These are phyloP conservation scores for Cantharis nigra DNA, from an alignment of 2,888 invertebrate genomes.

Conservation along the genomic window DNA sequence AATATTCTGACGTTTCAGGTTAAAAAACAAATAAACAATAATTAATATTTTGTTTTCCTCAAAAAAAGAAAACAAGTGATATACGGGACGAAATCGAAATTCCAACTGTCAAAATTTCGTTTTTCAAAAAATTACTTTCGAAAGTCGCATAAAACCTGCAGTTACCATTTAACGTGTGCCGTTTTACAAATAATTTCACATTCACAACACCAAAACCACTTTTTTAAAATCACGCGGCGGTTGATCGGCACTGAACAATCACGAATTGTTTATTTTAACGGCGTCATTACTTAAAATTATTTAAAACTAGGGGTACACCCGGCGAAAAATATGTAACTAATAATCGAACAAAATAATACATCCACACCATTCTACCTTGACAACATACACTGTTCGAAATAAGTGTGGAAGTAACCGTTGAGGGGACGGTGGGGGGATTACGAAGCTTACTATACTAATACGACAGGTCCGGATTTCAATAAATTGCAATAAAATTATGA, in stretches of 20 bases:
- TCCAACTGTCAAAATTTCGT: background rate
- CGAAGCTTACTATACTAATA: constrained; percentile 1
- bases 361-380: constrained; percentile 25
- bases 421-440: constrained; percentile 11
- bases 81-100: background rate
- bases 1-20: background rate
- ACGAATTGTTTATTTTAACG: background rate
- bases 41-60: background rate
- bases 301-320: background rate
- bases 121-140: background rate
- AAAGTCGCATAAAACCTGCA: background rate
- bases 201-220: background rate
- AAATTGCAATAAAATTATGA: background rate
- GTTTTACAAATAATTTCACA: background rate
- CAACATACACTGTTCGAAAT: constrained; percentile 31
- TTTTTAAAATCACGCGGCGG: background rate
- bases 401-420: constrained; percentile 30
- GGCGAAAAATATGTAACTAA: constrained; percentile 22
- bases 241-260: background rate
- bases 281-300: background rate
- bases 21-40: background rate
- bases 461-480: constrained; percentile 13
- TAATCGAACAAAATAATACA: constrained; percentile 1
- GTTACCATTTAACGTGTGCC: background rate
- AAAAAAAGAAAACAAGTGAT: background rate